Percentiles rank a stretch among this genome's conserved stretches.
phyloP scores from a whole-genome alignment of 2,113 vertebrate species.

The Scomber japonicus region DNA sequence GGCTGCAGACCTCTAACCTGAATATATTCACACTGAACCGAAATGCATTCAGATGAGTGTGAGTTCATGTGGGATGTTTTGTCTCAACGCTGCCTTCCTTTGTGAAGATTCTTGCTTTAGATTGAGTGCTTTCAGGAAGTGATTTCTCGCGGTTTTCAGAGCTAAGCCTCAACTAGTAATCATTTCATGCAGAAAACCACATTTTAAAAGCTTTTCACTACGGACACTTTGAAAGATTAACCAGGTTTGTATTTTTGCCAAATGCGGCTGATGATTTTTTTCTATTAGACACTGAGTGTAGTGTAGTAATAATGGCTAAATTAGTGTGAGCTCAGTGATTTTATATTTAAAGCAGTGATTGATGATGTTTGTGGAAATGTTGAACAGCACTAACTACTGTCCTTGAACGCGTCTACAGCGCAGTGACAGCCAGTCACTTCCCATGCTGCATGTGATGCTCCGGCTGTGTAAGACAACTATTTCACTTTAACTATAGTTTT shows the following conservation, averaged over 20 bases:
- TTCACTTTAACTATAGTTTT: not conserved
- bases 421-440: not conserved
- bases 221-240: conserved; percentile 12
- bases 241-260: conserved; percentile 40
- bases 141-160: conserved; percentile 76
- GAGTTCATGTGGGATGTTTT: conserved; percentile 17
- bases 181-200: conserved; percentile 73
- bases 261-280: not conserved
- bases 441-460: not conserved
- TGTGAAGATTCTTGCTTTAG: conserved; percentile 71
- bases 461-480: not conserved
- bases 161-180: conserved; percentile 49
- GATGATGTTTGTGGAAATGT: not conserved
- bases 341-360: conserved; percentile 41
- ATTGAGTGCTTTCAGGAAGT: conserved; percentile 92
- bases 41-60: not conserved
- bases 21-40: not conserved
- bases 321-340: not conserved
- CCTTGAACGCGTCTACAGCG: not conserved
- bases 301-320: not conserved
- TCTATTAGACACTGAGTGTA: not conserved
- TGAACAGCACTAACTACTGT: not conserved
- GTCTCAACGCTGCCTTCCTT: conserved; percentile 43
- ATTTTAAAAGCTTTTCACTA: conserved; percentile 40
- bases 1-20: not conserved